Evolutionary conservation across 2,113 vertebrate genomes (phyloP), one percentile per base, ranked within the genome.

Genomic region (Nycticebus coucang): DNA sequence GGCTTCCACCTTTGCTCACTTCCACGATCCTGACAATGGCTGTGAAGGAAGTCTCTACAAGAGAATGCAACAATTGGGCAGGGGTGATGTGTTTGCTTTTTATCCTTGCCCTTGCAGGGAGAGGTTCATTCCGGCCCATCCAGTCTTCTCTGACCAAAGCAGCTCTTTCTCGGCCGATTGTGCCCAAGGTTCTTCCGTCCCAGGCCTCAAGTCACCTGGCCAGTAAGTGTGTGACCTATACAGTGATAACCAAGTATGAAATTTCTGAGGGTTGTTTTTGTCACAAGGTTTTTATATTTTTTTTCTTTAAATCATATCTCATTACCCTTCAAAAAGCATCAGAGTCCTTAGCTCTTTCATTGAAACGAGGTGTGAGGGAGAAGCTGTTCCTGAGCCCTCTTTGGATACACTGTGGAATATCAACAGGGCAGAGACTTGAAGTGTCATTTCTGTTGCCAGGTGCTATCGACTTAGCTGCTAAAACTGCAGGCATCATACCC

Each of bases 401-500:
- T n/a, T 7, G 68, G 30, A 28, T 4, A 15, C 2, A 1, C n/a
- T 12, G 10, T 21, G 33, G 77, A 66, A 4, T 33, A 8, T 57
- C 62, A 10, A 2, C 4, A 64, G 57, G 71, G 21, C 53, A 75
- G 7, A 35, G 74, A 7, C 50, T 22, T 45, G 17, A 79, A 28
- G 7, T 83, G 7, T 81, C 12, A 10, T 45, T 86, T 57, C 55
- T 88, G 21, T 75, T 30, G 4, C 95, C 97, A 99, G 99, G 99
- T 98, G 99, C 99, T 89, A 99, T 99, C 9, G 99, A 99, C 97
- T 97, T 99, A 95, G 99, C 99, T 87, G 99, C 99, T 33, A 99
- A 99, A 95, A 99, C 99, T 96, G 99, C 99, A 21, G 99, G 99
- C 83, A 99, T 99, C 97, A 99, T 99, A 87, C 99, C 99, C 3